Evolutionary conservation across 2,113 vertebrate genomes (phyloP), one percentile per base, ranked within the genome.

Genomic region (Nicator chloris): DNA sequence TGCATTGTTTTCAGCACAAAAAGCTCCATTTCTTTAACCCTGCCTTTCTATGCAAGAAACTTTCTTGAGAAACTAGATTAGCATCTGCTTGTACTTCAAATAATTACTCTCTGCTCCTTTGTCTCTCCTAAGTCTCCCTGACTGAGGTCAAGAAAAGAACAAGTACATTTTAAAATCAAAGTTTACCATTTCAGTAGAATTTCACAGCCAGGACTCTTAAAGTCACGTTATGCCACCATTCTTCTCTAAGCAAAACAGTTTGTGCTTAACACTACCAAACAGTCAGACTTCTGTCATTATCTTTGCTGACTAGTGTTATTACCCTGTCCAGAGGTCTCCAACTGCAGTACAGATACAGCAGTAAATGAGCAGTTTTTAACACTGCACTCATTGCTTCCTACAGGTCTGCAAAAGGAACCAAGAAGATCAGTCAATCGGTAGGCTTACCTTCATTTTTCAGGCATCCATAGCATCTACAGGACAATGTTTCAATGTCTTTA

Each of bases 21-120:
- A 72, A 39, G 26, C 61, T 75, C 39, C 0, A 28, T 51, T 91
- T 85, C 80, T 93, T 95, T 82, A 87, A 69, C 63, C 4, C 75
- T 65, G 79, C 44, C 75, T 66, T 90, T 85, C 35, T 77, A 85
- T 0, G 6, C 51, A 82, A 72, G 23, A 73, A 69, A 69, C 6
- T 92, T 94, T 93, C 87, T 94, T 92, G 82, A 95, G 23, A 85
- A 87, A 72, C 13, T 10, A 81, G 20, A 86, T 61, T 24, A 89
- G 73, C 83, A 89, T 95, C 72, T 89, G 69, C 90, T 82, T 59
- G 39, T 66, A 77, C 66, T 86, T 91, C 50, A 59, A 77, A 44
- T 90, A 88, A 85, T 76, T 65, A 64, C 19, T 73, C 45, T 77
- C 66, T 50, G 28, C 59, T 85, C 73, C 82, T 86, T 83, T 63